phyloP scores from a whole-genome alignment of 2,888 invertebrate genomes.

The Philereme transversata region DNA sequence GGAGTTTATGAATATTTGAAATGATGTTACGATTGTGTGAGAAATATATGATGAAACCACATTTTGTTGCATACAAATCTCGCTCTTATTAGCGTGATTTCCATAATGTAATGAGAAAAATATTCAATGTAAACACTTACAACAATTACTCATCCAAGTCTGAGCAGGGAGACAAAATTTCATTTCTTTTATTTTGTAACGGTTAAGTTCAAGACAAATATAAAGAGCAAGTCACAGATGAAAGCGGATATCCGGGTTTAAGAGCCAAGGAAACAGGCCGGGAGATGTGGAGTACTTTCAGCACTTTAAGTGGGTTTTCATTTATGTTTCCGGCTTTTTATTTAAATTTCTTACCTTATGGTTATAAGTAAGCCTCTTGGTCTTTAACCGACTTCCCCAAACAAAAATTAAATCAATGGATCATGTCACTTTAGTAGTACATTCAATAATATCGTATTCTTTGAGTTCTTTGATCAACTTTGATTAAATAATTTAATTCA shows the following conservation, averaged over 20 bases:
- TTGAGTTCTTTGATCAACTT: no score
- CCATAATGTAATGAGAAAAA: not conserved
- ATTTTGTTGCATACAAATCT: not conserved
- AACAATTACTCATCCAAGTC: not conserved
- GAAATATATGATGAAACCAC: constrained; percentile 8
- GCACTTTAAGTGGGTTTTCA: constrained; percentile 58
- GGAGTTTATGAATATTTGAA: constrained; percentile 30
- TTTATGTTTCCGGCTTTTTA: constrained; percentile 46
- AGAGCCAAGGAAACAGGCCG: constrained; percentile 61
- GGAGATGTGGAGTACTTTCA: constrained; percentile 53
- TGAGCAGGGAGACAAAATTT: not conserved
- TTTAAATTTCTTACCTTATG: constrained; percentile 34
- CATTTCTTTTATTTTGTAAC: constrained; percentile 19
- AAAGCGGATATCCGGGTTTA: constrained; percentile 68
- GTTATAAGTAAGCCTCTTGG: no score
- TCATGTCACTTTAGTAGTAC: no score
- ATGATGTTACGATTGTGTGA: constrained; percentile 22
- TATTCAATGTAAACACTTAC: not conserved
- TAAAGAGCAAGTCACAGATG: constrained; percentile 53
- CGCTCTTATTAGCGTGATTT: no score
- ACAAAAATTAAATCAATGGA: no score
- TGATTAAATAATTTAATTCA: not conserved
- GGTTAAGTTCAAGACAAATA: constrained; percentile 53
- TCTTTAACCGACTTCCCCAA: no score
- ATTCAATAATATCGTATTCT: no score